Percentiles rank a stretch among this genome's conserved stretches.
These are phyloP conservation scores for Hemithea aestivaria DNA, from an alignment of 2,888 invertebrate genomes.

Conservation along the genomic window DNA sequence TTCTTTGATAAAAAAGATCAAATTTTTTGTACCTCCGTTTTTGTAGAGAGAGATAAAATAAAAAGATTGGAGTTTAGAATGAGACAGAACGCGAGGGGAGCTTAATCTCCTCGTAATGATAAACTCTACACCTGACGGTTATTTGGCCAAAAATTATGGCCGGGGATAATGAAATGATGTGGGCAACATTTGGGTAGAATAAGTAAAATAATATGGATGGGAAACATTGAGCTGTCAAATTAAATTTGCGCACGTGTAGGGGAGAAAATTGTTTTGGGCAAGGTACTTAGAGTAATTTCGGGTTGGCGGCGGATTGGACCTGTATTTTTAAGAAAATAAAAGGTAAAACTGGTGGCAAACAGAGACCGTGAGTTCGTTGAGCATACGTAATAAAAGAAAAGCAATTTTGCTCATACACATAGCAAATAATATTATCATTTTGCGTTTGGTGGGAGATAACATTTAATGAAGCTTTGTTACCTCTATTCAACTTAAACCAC, in stretches of 20 bases:
- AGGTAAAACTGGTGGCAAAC: slow-evolving; percentile 6
- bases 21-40: slow-evolving; percentile 35
- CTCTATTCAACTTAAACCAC: too few species aligned
- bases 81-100: slow-evolving; percentile 44
- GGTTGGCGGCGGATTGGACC: not conserved
- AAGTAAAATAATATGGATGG: slow-evolving; percentile 20
- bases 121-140: slow-evolving; percentile 64
- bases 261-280: slow-evolving; percentile 14
- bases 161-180: slow-evolving; percentile 39
- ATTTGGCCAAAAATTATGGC: slow-evolving; percentile 52
- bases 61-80: slow-evolving; percentile 25
- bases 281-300: slow-evolving; percentile 2
- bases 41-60: slow-evolving; percentile 25
- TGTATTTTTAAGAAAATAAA: slow-evolving; percentile 8
- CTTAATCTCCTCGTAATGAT: slow-evolving; percentile 64
- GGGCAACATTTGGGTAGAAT: slow-evolving; percentile 22
- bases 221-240: slow-evolving; percentile 21
- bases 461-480: slow-evolving; percentile 2
- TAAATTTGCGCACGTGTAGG: slow-evolving; percentile 17
- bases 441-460: slow-evolving; percentile 8
- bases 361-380: slow-evolving; percentile 10
- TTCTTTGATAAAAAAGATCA: slow-evolving; percentile 39
- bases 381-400: slow-evolving; percentile 13
- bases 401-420: slow-evolving; percentile 9
- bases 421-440: slow-evolving; percentile 3